Conservation (phyloP, 2,797 vertebrate genomes). For the Fratercula arctica region DNA sequence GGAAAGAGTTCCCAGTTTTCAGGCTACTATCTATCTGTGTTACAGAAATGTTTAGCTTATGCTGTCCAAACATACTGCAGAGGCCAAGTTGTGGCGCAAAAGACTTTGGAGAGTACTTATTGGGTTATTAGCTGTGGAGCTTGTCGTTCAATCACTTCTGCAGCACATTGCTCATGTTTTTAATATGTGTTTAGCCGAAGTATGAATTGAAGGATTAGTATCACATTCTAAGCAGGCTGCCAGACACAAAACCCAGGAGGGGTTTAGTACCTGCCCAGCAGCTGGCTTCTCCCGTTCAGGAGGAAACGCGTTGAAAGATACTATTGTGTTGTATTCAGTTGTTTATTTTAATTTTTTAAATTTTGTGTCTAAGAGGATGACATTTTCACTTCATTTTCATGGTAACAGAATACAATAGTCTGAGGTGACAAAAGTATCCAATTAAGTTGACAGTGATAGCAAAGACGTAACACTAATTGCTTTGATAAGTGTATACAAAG, state of each 20-base stretch:
- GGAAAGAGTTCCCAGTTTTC: neutral
- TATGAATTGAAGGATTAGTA: neutral
- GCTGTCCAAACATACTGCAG: neutral
- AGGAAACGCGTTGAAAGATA: neutral
- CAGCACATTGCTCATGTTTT: neutral
- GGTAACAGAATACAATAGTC: neutral
- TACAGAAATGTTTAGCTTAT: neutral
- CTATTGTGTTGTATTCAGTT: neutral
- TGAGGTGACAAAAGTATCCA: neutral
- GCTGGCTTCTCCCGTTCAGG: neutral
- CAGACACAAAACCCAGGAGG: neutral
- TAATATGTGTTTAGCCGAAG: neutral
- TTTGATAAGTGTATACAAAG: neutral
- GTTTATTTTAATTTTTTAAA: neutral
- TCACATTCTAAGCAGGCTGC: neutral
- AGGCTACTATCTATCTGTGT: neutral
- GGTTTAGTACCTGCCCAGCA: neutral
- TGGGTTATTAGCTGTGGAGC: neutral
- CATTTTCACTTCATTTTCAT: neutral
- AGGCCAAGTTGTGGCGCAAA: neutral
- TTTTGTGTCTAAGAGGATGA: neutral
- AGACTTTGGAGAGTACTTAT: neutral
- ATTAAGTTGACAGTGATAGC: neutral
- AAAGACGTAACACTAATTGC: neutral
- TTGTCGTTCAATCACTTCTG: neutral